Evolutionary conservation across 92 coral and sea anemone species (phyloP).

Genomic region (Parazoanthus swiftii): DNA sequence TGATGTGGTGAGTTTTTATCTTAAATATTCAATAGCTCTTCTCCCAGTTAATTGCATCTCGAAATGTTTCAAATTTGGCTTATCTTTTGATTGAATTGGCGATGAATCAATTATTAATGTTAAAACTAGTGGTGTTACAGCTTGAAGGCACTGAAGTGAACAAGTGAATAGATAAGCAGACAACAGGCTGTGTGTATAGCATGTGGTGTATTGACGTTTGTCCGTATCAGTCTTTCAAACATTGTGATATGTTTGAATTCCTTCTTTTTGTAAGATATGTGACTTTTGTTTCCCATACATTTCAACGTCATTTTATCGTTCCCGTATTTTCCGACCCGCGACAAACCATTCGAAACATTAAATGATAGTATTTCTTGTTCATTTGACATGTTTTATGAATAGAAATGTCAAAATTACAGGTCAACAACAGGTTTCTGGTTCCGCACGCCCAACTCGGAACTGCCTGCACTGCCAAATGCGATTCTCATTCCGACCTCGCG

Average conservation of each 20-base stretch:
- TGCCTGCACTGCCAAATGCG: no score
- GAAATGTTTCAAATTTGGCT: not conserved
- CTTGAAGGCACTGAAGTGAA: not conserved
- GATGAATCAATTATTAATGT: conserved; percentile 11
- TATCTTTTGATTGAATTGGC: not conserved
- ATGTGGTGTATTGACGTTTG: not conserved
- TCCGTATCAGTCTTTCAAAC: not conserved
- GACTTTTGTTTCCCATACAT: not conserved
- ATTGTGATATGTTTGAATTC: not conserved
- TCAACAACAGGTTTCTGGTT: no score
- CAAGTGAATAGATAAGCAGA: not conserved
- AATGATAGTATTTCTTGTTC: no score
- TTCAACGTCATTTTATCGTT: not conserved
- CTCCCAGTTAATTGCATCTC: not conserved
- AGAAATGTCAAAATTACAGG: no score
- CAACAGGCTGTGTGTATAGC: not conserved
- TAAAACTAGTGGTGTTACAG: not conserved
- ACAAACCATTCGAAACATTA: no score
- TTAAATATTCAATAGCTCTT: not conserved
- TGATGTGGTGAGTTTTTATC: conserved; percentile 65
- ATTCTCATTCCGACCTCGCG: no score
- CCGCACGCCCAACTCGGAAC: no score
- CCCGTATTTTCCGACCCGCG: not conserved
- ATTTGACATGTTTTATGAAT: no score
- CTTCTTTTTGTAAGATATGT: no score